Evolutionary conservation across 2,888 invertebrate genomes (phyloP), one percentile per base, ranked within the genome.

Genomic region (Aspidiotus destructor): DNA sequence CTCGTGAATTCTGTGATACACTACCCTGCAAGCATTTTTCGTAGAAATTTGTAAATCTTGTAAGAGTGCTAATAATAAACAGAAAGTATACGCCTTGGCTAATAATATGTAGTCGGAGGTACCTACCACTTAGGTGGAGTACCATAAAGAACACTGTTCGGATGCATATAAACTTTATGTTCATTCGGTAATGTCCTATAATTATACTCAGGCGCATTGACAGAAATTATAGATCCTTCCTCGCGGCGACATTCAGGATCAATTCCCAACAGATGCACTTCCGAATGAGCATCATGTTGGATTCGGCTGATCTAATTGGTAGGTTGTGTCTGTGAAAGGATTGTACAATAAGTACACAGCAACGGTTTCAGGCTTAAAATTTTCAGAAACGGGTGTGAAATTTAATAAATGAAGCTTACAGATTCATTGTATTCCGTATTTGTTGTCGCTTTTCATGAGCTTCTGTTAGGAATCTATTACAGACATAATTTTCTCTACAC

Each of bases 261-360:
- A 67, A 67, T 58, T 60, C 65, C 1, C 58, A 41, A 41, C 65
- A 67, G 11, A 67, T 67, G 1, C 58, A 67, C 44, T 67, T 67
- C 15, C 42, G 40, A 7, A 67, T 57, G 11, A 44, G 58, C 1
- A 16, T 13, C 48, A 13, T 44, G 13, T 44, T 44, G 8, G 48
- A 13, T 10, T 10, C 9, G 13, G 9, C 13, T 44, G 48, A 44
- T 13, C 9, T 13, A 44, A 44, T 44, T 44, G 8, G 8, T 13
- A 44, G 8, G 13, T 13, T 13, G 13, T 13, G 48, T 13, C 48
- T 44, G n/a, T n/a, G n/a, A n/a, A n/a, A n/a, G n/a, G n/a, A n/a
- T n/a, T n/a, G n/a, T n/a, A n/a, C n/a, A n/a, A n/a, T n/a, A n/a
- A n/a, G n/a, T n/a, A n/a, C n/a, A n/a, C n/a, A n/a, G n/a, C n/a